Evolutionary conservation across 2,888 invertebrate species (phyloP).

Genomic region (Ferdinandea cuprea): DNA sequence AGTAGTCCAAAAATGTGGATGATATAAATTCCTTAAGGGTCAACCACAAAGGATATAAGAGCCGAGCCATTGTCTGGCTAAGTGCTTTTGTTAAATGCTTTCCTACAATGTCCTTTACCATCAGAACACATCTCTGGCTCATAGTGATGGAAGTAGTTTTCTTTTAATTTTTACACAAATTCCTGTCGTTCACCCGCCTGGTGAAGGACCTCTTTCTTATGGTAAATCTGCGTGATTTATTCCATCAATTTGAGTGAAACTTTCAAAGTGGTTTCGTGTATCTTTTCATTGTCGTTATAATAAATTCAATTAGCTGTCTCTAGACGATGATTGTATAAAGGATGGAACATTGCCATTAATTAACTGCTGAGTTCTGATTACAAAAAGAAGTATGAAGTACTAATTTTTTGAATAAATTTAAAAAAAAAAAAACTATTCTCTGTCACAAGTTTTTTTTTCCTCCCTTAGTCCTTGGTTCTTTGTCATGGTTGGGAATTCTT

Average conservation of each 20-base stretch:
- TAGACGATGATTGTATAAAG: slow-evolving; percentile 35
- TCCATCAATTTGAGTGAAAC: slow-evolving; percentile 55
- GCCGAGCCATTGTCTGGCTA: slow-evolving; percentile 1
- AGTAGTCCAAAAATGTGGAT: slow-evolving; percentile 55
- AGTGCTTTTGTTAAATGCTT: slow-evolving; percentile 58
- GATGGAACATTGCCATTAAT: slow-evolving; percentile 53
- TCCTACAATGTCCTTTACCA: background rate
- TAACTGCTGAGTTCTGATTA: slow-evolving; percentile 55
- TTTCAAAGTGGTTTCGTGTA: slow-evolving; percentile 61
- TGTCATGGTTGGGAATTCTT: background rate
- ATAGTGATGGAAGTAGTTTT: slow-evolving; percentile 28
- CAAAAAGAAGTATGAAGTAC: background rate
- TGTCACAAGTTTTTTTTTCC: slow-evolving; percentile 8
- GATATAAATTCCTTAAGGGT: slow-evolving; percentile 54
- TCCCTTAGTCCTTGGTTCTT: slow-evolving; percentile 30
- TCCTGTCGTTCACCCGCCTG: background rate
- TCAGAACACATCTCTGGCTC: slow-evolving; percentile 7
- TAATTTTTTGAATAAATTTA: slow-evolving; percentile 8
- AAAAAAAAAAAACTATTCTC: slow-evolving; percentile 37
- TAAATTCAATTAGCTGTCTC: slow-evolving; percentile 69
- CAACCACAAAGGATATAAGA: slow-evolving; percentile 17
- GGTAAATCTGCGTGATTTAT: slow-evolving; percentile 62
- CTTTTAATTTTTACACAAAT: slow-evolving; percentile 10
- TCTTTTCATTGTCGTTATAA: slow-evolving; percentile 58
- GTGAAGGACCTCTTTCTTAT: slow-evolving; percentile 52